Conservation (phyloP, 2,797 vertebrate species). For the Tachyglossus aculeatus region DNA sequence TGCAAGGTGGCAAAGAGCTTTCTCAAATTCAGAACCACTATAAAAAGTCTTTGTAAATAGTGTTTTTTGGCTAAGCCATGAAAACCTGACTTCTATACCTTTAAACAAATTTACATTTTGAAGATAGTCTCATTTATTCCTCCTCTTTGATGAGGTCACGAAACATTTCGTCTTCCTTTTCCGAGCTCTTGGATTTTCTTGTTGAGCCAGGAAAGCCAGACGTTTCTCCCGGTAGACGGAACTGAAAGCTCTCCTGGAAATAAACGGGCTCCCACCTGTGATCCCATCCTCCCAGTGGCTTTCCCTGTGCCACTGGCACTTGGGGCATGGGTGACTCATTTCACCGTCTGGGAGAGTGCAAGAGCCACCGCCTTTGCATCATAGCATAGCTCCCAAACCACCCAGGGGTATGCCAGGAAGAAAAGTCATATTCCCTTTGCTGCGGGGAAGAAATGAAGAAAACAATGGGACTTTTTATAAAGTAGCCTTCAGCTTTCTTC, state of each 20-base stretch:
- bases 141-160: too few relatives aligned
- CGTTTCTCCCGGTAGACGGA: too few relatives aligned
- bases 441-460: not conserved
- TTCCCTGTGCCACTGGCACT: not conserved
- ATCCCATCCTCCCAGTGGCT: accelerated
- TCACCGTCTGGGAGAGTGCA: not conserved
- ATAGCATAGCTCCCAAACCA: not conserved
- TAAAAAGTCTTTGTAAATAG: too few relatives aligned
- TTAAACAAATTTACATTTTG: too few relatives aligned
- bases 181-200: too few relatives aligned
- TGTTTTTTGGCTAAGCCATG: too few relatives aligned
- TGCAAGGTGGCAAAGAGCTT: too few relatives aligned
- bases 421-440: not conserved
- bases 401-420: not conserved
- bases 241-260: not conserved
- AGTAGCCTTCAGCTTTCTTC: not conserved
- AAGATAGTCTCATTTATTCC: too few relatives aligned
- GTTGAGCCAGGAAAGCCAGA: not conserved
- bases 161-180: too few relatives aligned
- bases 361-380: not conserved
- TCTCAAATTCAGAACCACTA: too few relatives aligned
- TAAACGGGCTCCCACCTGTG: accelerated
- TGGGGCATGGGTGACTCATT: too few relatives aligned
- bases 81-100: too few relatives aligned
- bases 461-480: not conserved